phyloP scores from a whole-genome alignment of 2,797 vertebrate genomes.

The Otus scops region DNA sequence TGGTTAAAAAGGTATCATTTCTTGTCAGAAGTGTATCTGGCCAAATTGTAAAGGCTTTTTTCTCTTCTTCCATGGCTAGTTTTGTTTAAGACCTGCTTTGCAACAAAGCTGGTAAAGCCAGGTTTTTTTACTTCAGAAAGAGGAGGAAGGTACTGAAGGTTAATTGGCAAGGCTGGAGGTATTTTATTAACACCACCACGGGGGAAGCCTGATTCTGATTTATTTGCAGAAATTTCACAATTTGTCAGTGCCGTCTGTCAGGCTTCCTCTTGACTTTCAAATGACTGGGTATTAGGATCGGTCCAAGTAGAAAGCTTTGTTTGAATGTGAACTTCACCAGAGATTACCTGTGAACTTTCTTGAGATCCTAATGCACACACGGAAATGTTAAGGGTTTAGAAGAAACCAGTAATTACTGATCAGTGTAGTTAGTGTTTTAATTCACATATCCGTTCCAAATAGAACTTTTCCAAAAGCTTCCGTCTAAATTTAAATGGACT shows the following conservation, averaged over 20 bases:
- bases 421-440: background rate
- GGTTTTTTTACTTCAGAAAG: background rate
- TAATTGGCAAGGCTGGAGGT: background rate
- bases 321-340: background rate
- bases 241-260: background rate
- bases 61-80: background rate
- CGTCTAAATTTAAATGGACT: slow-evolving; percentile 29
- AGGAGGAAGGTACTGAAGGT: background rate
- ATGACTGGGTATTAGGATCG: background rate
- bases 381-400: background rate
- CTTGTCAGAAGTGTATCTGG: background rate
- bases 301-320: background rate
- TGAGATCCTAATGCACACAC: background rate
- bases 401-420: background rate
- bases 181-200: background rate
- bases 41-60: background rate
- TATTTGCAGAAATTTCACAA: background rate
- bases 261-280: background rate
- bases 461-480: slow-evolving; percentile 27
- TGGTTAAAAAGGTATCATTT: background rate
- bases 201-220: background rate
- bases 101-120: background rate
- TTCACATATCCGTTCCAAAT: background rate
- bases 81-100: background rate
- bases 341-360: background rate